Evolutionary conservation across 2,888 invertebrate genomes (phyloP).

Genomic region (Chaetogeoica ovagalla): DNA sequence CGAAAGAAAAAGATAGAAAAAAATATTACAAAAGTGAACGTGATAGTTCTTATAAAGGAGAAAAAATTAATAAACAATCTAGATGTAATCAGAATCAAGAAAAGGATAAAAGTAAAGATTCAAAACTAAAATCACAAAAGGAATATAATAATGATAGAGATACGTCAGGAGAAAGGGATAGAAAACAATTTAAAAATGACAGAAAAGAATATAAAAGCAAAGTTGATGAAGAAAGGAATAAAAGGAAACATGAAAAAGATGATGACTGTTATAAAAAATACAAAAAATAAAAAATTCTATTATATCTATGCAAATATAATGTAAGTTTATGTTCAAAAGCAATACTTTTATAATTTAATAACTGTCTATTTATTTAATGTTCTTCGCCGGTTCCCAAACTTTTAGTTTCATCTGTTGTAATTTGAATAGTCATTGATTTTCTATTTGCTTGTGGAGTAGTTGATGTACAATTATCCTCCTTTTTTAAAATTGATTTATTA

Average conservation of each 20-base stretch:
- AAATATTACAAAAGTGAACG: constrained; percentile 20
- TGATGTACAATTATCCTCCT: constrained; percentile 17
- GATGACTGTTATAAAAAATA: constrained; percentile 12
- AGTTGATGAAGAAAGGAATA: constrained; percentile 18
- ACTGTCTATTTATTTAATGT: constrained; percentile 1
- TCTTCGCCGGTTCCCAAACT: constrained; percentile 17
- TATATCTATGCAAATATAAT: constrained; percentile 23
- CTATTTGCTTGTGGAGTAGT: constrained; percentile 39
- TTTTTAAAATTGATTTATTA: constrained; percentile 48
- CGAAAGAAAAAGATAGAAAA: constrained; percentile 43
- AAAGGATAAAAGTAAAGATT: constrained; percentile 16
- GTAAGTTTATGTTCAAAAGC: constrained; percentile 18
- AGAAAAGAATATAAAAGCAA: constrained; percentile 20
- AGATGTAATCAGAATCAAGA: constrained; percentile 24
- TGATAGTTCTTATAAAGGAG: constrained; percentile 11
- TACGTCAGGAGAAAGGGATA: constrained; percentile 21
- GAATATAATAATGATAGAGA: constrained; percentile 6
- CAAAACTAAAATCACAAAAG: constrained; percentile 29
- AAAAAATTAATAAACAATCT: constrained; percentile 26
- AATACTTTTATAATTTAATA: constrained; percentile 9
- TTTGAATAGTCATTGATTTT: constrained; percentile 37
- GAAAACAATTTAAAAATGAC: background rate
- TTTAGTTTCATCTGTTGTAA: constrained; percentile 37
- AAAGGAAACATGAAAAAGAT: constrained; percentile 15
- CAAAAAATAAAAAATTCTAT: constrained; percentile 11